Conservation (phyloP, 2,888 invertebrate genomes). For the Halictus ligatus region DNA sequence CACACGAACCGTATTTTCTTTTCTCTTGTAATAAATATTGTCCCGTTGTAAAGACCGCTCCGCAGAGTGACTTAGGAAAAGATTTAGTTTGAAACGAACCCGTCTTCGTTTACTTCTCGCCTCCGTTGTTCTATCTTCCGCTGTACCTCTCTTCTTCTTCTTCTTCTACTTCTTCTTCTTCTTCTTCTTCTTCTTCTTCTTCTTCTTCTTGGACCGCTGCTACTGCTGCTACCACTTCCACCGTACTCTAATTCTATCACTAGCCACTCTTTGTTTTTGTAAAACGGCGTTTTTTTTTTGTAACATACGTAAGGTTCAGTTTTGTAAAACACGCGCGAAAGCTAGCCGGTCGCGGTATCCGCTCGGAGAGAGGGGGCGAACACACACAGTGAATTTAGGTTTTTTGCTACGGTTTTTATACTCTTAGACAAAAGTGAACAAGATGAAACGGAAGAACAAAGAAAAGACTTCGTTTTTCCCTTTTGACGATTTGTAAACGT, state of each 20-base stretch:
- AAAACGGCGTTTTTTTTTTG: slow-evolving; percentile 56
- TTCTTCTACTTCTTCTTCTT: not conserved
- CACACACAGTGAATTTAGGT: slow-evolving; percentile 55
- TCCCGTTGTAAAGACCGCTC: slow-evolving; percentile 44
- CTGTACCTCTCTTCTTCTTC: slow-evolving; percentile 40
- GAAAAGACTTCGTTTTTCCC: slow-evolving; percentile 67
- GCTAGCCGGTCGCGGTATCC: slow-evolving; percentile 36
- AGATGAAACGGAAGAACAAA: slow-evolving; percentile 24
- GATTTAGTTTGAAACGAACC: slow-evolving; percentile 55
- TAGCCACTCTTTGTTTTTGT: slow-evolving; percentile 51
- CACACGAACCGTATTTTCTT: not conserved
- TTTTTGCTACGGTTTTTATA: slow-evolving; percentile 71
- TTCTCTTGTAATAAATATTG: slow-evolving; percentile 25
- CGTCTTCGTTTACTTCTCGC: slow-evolving; percentile 21
- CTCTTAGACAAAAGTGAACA: slow-evolving; percentile 59
- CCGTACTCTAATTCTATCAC: not conserved
- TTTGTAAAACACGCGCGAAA: slow-evolving; percentile 46
- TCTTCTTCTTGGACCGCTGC: not conserved
- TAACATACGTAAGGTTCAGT: slow-evolving; percentile 51
- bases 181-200: slow-evolving; percentile 4
- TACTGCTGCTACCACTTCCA: not conserved
- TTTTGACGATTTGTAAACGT: slow-evolving; percentile 69
- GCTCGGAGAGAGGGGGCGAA: slow-evolving; percentile 29
- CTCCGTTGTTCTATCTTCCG: slow-evolving; percentile 13
- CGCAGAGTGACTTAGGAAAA: slow-evolving; percentile 67